Evolutionary conservation across 2,113 vertebrate species (phyloP).

Genomic region (Dendropsophus ebraccatus): DNA sequence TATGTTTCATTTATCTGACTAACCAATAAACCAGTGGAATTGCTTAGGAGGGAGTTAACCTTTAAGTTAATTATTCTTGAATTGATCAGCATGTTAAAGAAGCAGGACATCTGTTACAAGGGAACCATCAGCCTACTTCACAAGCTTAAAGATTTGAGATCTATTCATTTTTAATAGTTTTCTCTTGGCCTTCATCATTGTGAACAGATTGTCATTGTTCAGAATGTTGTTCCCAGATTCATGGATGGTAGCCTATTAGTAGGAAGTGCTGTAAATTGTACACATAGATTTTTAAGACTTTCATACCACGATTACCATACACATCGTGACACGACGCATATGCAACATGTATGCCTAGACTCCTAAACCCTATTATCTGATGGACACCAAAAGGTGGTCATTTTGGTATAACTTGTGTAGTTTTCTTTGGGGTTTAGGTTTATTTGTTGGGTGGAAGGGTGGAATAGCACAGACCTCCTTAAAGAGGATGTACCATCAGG

Average conservation of each 20-base stretch:
- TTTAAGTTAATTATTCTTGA: background rate
- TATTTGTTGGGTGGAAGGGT: too few relatives aligned
- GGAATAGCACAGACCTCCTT: too few relatives aligned
- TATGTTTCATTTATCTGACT: background rate
- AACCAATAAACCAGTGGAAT: background rate
- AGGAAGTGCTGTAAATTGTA: background rate
- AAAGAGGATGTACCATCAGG: too few relatives aligned
- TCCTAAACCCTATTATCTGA: too few relatives aligned
- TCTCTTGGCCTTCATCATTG: constrained; percentile 31
- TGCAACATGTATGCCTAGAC: too few relatives aligned
- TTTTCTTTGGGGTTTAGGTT: too few relatives aligned
- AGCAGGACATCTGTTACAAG: constrained; percentile 18
- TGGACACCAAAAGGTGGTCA: too few relatives aligned
- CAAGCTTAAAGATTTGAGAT: background rate
- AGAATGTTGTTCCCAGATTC: background rate
- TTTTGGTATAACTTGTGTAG: too few relatives aligned
- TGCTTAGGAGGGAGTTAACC: background rate
- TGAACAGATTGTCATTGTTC: constrained; percentile 27
- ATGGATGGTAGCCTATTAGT: constrained; percentile 23
- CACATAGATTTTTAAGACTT: background rate
- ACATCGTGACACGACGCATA: too few relatives aligned
- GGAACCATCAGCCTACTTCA: background rate
- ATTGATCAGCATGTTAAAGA: constrained; percentile 17
- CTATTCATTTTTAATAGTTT: background rate
- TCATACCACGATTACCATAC: too few relatives aligned